Base-by-base conservation (phyloP, 2,113 vertebrate genomes). In the Perca fluviatilis region DNA sequence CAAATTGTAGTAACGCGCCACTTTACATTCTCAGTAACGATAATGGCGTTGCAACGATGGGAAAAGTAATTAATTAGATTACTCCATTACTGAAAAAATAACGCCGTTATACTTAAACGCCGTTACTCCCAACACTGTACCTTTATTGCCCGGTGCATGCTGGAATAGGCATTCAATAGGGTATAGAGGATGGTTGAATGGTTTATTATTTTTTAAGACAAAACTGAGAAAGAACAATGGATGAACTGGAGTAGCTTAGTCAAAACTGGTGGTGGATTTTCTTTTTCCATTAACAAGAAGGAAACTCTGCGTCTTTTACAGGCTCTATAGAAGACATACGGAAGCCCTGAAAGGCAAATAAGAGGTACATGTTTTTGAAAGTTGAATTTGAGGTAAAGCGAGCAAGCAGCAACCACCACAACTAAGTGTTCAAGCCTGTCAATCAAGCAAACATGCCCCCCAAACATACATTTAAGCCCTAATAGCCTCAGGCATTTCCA, bases 401-500 rank as follows among this genome's bases (percentile, higher is more conserved):
- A 46, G 16, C 12, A 3, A 40, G 47, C 30, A 12, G 18, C 47
- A 13, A 10, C 56, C 43, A 14, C 25, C 40, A 30, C 36, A 43
- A 43, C 9, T 18, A 47, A 57, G 69, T 57, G n/a, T 62, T 62
- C 4, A 19, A 27, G 61, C 16, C 50, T 65, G 72, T 74, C 73
- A 63, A 2, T 64, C 30, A 63, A 61, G 4, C 21, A 53, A 30
- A 53, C 46, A 16, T 15, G 3, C 6, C 16, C 11, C 6, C 57
- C 72, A 23, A 25, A 46, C 61, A 56, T n/a, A 50, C 40, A 49
- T 30, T 61, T 33, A 76, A 64, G 6, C 13, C 36, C 11, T 36
- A 50, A 75, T 57, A 43, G 70, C 50, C 10, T 62, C 69, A 50
- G 56, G 57, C 6, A 73, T 57, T 67, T 50, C 73, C 62, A 57